Evolutionary conservation across 1,140 invertebrate species (phyloP), one percentile per base, ranked within the genome.

Genomic region (Bombus breviceps): DNA sequence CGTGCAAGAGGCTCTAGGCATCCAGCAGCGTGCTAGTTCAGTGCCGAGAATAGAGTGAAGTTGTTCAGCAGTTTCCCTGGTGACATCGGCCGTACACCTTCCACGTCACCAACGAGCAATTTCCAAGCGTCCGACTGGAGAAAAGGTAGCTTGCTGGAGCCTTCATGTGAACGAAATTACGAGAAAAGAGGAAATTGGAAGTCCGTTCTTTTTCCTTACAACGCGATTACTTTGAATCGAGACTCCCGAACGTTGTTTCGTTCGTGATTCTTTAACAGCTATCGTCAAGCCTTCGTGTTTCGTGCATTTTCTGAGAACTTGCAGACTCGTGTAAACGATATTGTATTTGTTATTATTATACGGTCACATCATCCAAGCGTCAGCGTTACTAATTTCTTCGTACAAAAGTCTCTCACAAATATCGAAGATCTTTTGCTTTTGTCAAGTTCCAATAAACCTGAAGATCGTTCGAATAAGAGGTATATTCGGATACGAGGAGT

Each of bases 1-100:
- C 59, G 10, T 12, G 39, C 47, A 53, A 53, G 47, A 53, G 47
- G 79, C 71, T 71, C 41, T 25, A 41, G 69, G 69, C 69, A 28
- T 66, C 57, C 74, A 87, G 73, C 64, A n/a, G 75, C 69, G 75
- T 39, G 82, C 59, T 83, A 73, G 88, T 89, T 89, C 59, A 68
- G 25, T 18, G 62, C 62, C 28, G 80, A 71, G 83, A 87, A 90
- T 80, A 71, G 80, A 89, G 59, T 69, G 80, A 88, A 90, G 71
- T 89, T 85, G 86, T 78, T 74, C 72, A 15, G 69, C 72, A 83
- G 80, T 77, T 90, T 88, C 83, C 57, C 37, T 39, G 37, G 25
- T 39, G 77, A 68, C 74, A 57, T 64, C 41, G 69, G 18, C 47
- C 47, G 66, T 32, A 37, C 83, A 72, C 59, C 84, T 68, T 85